Percentiles rank a stretch among this genome's conserved stretches.
Conservation (phyloP, 2,888 invertebrate genomes). For the Caenorhabditis panamensis region DNA sequence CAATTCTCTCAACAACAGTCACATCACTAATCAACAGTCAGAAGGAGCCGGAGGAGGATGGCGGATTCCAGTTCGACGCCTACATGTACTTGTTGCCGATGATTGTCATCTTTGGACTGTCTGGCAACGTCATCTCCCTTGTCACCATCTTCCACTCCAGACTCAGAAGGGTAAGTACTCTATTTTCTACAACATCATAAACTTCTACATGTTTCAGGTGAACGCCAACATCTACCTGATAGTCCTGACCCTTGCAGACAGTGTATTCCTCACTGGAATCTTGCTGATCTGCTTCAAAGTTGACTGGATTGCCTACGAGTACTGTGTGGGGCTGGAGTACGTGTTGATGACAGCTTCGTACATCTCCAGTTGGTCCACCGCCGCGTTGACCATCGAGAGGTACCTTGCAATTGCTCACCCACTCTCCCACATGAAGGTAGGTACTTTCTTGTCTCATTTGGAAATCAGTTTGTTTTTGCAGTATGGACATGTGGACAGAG, state of each 20-base stretch:
- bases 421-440: slow-evolving; percentile 75
- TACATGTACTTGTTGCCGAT: slow-evolving; percentile 75
- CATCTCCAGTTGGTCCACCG: slow-evolving; percentile 79
- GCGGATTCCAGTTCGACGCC: slow-evolving; percentile 60
- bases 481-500: slow-evolving; percentile 75
- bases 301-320: slow-evolving; percentile 75
- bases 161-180: slow-evolving; percentile 73
- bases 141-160: slow-evolving; percentile 80
- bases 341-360: slow-evolving; percentile 78
- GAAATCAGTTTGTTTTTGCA: slow-evolving; percentile 49
- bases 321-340: slow-evolving; percentile 79
- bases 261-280: slow-evolving; percentile 76
- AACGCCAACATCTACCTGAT: slow-evolving; percentile 80
- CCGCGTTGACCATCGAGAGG: slow-evolving; percentile 80
- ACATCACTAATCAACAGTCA: slow-evolving; percentile 9
- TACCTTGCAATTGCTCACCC: slow-evolving; percentile 80
- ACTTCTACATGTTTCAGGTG: slow-evolving; percentile 66
- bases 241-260: slow-evolving; percentile 78
- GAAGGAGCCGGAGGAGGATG: slow-evolving; percentile 32
- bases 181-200: not conserved
- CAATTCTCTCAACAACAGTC: slow-evolving; percentile 20
- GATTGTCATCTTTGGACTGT: slow-evolving; percentile 76
- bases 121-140: slow-evolving; percentile 77
- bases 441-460: not conserved
- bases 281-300: slow-evolving; percentile 77